phyloP scores from a whole-genome alignment of 2,888 invertebrate genomes.

The Cerastoderma edule region DNA sequence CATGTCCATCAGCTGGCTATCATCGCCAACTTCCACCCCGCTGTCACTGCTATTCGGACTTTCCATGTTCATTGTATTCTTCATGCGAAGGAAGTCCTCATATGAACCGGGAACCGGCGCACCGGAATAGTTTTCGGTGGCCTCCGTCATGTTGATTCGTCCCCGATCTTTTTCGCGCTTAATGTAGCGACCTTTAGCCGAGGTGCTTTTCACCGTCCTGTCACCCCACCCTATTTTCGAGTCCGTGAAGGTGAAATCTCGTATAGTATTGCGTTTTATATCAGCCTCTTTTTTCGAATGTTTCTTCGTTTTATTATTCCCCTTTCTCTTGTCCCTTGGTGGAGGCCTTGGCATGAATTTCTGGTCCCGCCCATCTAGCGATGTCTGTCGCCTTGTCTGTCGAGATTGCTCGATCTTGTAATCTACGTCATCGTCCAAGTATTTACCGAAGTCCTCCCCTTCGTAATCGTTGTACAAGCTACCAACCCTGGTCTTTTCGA shows the following conservation, averaged over 20 bases:
- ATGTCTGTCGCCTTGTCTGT: constrained; percentile 13
- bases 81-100: constrained; percentile 64
- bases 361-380: background rate
- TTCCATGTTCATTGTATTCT: constrained; percentile 43
- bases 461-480: constrained; percentile 46
- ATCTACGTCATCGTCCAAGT: constrained; percentile 62
- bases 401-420: constrained; percentile 28
- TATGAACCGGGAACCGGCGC: constrained; percentile 48
- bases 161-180: constrained; percentile 62
- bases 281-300: constrained; percentile 29
- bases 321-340: background rate
- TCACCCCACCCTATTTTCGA: constrained; percentile 68
- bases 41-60: constrained; percentile 63
- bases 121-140: background rate
- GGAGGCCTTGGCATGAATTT: constrained; percentile 12
- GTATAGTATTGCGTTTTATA: constrained; percentile 61
- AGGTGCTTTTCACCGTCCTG: constrained; percentile 66
- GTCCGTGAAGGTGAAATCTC: constrained; percentile 65
- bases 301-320: constrained; percentile 36
- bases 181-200: constrained; percentile 65
- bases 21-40: constrained; percentile 52
- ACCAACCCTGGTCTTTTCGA: background rate
- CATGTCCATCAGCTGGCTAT: constrained; percentile 33
- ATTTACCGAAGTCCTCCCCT: constrained; percentile 65
- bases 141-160: constrained; percentile 31